Evolutionary conservation across 2,797 vertebrate genomes (phyloP).

Genomic region (Falco columbarius): DNA sequence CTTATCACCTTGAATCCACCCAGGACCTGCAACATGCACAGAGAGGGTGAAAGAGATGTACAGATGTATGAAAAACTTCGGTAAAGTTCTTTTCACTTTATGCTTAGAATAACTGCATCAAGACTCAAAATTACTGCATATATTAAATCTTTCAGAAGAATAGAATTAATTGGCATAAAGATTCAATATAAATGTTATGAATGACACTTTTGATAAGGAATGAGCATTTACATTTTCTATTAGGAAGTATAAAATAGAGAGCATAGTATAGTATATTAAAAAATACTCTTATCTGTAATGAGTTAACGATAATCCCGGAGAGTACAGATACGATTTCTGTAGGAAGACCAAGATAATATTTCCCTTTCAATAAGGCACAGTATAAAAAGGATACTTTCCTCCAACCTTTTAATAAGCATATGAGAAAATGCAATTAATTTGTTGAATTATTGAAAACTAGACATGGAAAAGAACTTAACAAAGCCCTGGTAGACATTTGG

Average conservation of each 20-base stretch:
- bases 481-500: neutral
- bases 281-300: neutral
- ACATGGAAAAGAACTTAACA: neutral
- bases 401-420: neutral
- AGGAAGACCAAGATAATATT: neutral
- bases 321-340: neutral
- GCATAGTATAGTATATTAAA: neutral
- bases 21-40: neutral
- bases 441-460: neutral
- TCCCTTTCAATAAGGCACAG: neutral
- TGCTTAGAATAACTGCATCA: neutral
- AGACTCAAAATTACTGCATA: neutral
- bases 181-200: neutral
- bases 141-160: neutral
- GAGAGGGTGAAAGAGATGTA: neutral
- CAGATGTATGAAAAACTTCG: neutral
- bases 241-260: neutral
- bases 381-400: neutral
- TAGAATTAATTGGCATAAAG: neutral
- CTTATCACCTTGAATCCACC: conserved; percentile 67
- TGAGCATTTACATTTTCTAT: conserved; percentile 12
- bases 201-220: neutral
- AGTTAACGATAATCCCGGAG: neutral
- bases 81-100: neutral
- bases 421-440: neutral